Base-by-base conservation (phyloP, 2,113 vertebrate species). In the Agapornis roseicollis region DNA sequence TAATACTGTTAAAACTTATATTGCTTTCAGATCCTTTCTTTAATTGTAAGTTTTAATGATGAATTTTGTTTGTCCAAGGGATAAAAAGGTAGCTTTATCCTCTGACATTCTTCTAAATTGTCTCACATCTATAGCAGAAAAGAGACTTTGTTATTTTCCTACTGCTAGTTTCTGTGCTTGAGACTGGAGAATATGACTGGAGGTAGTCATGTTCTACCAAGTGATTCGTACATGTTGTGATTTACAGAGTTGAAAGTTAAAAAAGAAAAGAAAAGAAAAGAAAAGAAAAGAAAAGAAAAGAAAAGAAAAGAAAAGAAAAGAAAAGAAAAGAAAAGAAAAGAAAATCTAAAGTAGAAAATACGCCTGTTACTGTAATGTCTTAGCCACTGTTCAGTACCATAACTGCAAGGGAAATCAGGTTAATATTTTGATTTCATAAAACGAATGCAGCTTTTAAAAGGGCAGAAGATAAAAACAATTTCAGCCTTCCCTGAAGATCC, bases 241-340 rank as follows among this genome's bases (percentile, higher is more conserved):
- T 92, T 66, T 89, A 46, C 49, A 74, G 80, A 46, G 25, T 87
- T 64, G 72, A 79, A 87, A 71, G 27, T 9, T 72, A 35, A 83
- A 35, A 90, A 92, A 90, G 90, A 90, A 58, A 64, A 88, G 55
- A 80, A 66, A 74, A 64, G 90, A 90, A 58, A 64, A 88, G 55
- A 35, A 90, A 92, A 90, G 90, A 90, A 58, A 64, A 88, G 55
- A 35, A 90, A 92, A 90, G 90, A 90, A 58, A 64, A 88, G 55
- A 35, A 90, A 92, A 90, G 90, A 90, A 58, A 64, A 88, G 55
- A 35, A 90, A 92, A 90, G 90, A 90, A 58, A 64, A 88, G 55
- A 35, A 90, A 92, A 90, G 90, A 90, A 58, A 64, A 88, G 55
- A 35, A 90, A 92, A 90, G 90, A 90, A 58, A 64, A 88, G 55